Percentiles rank a stretch among this genome's conserved stretches.
These are phyloP conservation scores for Oplegnathus fasciatus DNA, from an alignment of 2,113 vertebrate genomes.

Conservation along the genomic window DNA sequence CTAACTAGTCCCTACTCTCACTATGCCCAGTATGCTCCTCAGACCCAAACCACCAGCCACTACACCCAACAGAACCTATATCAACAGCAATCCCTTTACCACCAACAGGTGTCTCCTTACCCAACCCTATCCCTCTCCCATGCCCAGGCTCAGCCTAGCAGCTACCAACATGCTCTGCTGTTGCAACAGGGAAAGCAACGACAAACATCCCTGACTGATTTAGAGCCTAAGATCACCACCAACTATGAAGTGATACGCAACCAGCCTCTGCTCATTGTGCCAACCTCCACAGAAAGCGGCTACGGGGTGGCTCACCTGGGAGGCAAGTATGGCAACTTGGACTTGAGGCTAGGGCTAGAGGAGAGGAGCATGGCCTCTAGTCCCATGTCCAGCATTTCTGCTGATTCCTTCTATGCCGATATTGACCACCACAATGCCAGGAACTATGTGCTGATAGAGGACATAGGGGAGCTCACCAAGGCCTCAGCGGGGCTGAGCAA, in stretches of 20 bases:
- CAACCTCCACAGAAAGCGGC: constrained; percentile 91
- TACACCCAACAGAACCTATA: constrained; percentile 94
- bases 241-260: constrained; percentile 97
- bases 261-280: constrained; percentile 94
- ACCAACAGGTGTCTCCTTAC: constrained; percentile 95
- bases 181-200: constrained; percentile 93
- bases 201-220: constrained; percentile 89
- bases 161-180: constrained; percentile 92
- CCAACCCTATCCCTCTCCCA: constrained; percentile 88
- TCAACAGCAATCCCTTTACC: constrained; percentile 93
- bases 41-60: constrained; percentile 93
- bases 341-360: constrained; percentile 94
- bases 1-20: constrained; percentile 94
- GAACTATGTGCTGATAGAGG: constrained; percentile 97
- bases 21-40: constrained; percentile 92
- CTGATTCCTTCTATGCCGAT: constrained; percentile 98
- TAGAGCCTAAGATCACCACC: constrained; percentile 95
- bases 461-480: constrained; percentile 97
- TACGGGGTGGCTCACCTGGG: constrained; percentile 92
- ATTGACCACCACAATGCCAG: constrained; percentile 93
- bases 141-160: constrained; percentile 88
- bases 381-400: constrained; percentile 97
- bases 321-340: constrained; percentile 93
- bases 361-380: constrained; percentile 96
- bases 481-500: constrained; percentile 88